Evolutionary conservation across 2,113 vertebrate genomes (phyloP), one percentile per base, ranked within the genome.

Genomic region (Paradisaea rubra): DNA sequence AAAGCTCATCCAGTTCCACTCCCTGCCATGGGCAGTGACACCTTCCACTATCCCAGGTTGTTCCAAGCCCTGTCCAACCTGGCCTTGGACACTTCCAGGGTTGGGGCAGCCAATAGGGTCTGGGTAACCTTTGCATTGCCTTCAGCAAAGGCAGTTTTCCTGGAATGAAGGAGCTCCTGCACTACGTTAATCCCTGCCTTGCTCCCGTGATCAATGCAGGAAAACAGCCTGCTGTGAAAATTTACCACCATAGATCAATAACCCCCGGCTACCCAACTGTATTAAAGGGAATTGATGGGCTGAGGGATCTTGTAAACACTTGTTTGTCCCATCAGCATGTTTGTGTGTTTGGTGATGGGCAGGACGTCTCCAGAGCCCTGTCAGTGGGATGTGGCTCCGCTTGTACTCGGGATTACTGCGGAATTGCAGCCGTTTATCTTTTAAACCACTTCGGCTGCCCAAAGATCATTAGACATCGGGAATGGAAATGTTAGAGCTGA

Each of bases 251-350:
- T 3, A 24, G 93, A 96, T 96, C 95, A 41, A 90, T 95, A 89
- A 63, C 47, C 68, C 74, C 85, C 7, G 20, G 82, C 77, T 81
- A n/a, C 88, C 94, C 91, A 74, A 83, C 56, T 94, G 76, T 83
- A 88, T 89, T 78, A 88, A 82, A 66, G 85, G 17, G 33, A 83
- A 95, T 83, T 94, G 94, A 92, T 95, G 93, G 79, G 85, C 71
- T 42, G 81, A 70, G 86, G 87, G 85, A 73, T 82, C 91, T 82
- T 93, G 93, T 73, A 89, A 95, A 93, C 79, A 66, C 84, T 89
- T 70, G 87, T 89, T 94, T 96, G 95, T 85, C 79, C 93, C 89
- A 70, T 94, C 93, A 93, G 93, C 78, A n/a, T 39, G 70, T 95
- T 91, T 71, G 84, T 44, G 79, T 76, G 11, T 42, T 66, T 59